Base-by-base conservation (phyloP, 2,888 invertebrate genomes). In the Hybos culiciformis region DNA sequence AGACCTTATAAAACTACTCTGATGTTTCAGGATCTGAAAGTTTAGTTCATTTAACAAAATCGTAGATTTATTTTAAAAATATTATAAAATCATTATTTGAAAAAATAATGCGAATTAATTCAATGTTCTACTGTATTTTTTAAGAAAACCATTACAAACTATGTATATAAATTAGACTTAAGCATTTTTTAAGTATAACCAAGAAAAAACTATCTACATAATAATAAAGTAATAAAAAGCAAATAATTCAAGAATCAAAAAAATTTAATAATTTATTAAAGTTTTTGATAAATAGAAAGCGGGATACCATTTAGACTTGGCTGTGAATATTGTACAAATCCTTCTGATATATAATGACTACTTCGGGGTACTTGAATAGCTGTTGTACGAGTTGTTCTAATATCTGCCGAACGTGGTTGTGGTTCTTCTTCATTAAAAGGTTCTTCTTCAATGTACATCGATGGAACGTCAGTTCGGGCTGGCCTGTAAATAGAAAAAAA, bases 301-400 rank as follows among this genome's bases (percentile, higher is more conserved):
- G 61, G 62, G 57, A 63, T 67, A 67, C 67, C 67, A 58, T 67
- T 67, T 55, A 67, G 57, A 53, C 66, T 66, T 51, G 67, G 67
- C 54, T 67, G 67, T 45, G 67, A 65, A 48, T 67, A 67, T 52
- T 67, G 67, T 46, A 67, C 67, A 53, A 67, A 66, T 55, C 67
- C 66, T 55, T 67, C 67, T 41, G 67, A 63, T 50, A 67, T 62
- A 50, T 67, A 67, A 46, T 52, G 51, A 37, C 48, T 52, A 45
- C 44, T 48, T 34, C 52, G 46, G n/a, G 50, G 50, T 34, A 50
- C 51, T 21, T 36, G 36, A 14, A 61, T 62, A 1, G 61, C 55
- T 29, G 54, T 53, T 39, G 60, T 57, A 42, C 56, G 50, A 46
- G 54, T 55, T 39, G 54, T 53, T 42, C 57, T 50, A 20, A 53